Conservation (phyloP, 1,140 invertebrate species). For the Mamestra configurata region DNA sequence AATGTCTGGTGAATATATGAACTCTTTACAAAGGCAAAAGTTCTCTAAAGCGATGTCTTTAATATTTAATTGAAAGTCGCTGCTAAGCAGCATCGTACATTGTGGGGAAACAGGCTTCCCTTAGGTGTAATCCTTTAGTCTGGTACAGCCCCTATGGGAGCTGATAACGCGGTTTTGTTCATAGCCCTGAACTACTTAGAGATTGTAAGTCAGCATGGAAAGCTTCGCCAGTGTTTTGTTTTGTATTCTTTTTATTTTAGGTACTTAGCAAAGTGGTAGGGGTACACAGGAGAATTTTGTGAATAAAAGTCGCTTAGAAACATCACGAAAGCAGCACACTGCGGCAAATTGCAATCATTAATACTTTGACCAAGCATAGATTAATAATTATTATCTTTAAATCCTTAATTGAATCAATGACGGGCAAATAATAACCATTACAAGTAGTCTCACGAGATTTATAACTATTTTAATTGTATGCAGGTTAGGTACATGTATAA, state of each 20-base stretch:
- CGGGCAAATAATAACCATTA: no score
- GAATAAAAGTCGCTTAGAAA: not conserved
- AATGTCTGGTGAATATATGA: not conserved
- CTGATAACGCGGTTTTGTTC: constrained; percentile 32
- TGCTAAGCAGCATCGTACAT: constrained; percentile 4
- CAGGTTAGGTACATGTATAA: no score
- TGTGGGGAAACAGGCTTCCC: not conserved
- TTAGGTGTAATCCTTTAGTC: constrained; percentile 29
- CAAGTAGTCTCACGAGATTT: no score
- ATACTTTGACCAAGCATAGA: no score
- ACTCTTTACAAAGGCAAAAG: not conserved
- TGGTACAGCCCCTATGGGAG: not conserved
- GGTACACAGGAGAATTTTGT: not conserved
- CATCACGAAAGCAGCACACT: not conserved
- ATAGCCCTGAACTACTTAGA: constrained; percentile 26
- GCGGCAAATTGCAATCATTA: not conserved
- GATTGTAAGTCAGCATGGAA: constrained; percentile 21
- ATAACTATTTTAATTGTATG: no score
- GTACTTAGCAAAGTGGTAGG: not conserved
- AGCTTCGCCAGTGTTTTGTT: constrained; percentile 1
- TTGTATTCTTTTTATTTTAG: not conserved
- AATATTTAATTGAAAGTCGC: constrained; percentile 31
- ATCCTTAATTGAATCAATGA: no score
- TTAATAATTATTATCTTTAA: no score
- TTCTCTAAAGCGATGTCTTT: not conserved